Conservation (phyloP, 2,797 vertebrate genomes). For the Aphelocoma californica region DNA sequence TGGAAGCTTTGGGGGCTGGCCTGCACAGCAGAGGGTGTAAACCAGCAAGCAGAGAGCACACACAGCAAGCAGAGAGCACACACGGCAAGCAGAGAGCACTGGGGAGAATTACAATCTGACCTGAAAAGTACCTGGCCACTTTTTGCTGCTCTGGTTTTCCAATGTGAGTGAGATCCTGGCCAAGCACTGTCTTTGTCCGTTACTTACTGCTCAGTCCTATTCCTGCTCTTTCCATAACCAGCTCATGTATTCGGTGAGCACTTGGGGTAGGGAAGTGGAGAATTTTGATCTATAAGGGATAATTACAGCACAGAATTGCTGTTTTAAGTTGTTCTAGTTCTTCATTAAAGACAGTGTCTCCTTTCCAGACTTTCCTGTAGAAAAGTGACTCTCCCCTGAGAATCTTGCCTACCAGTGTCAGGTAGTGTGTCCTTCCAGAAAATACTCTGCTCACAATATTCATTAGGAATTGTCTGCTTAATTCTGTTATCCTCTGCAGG, state of each 20-base stretch:
- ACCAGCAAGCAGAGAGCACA: neutral
- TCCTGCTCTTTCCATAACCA: neutral
- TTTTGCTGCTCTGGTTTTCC: neutral
- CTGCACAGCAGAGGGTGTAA: rapidly evolving
- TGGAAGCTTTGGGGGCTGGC: neutral
- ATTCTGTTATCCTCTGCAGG: neutral
- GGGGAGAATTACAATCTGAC: neutral
- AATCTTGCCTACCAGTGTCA: neutral
- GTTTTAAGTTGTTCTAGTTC: neutral
- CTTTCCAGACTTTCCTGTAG: neutral
- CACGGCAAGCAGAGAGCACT: neutral
- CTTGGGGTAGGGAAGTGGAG: neutral
- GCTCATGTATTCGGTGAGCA: neutral
- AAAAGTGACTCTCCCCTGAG: neutral
- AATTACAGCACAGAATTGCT: neutral
- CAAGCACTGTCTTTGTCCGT: neutral
- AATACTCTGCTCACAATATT: neutral
- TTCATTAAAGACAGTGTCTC: neutral
- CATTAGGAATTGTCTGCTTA: neutral
- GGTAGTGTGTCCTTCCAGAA: neutral
- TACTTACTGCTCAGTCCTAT: neutral
- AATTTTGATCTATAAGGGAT: neutral
- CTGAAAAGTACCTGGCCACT: neutral
- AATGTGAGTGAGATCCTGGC: neutral
- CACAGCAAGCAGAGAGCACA: neutral